Base-by-base conservation (phyloP, 2,888 invertebrate genomes). In the Brachyptera putata region DNA sequence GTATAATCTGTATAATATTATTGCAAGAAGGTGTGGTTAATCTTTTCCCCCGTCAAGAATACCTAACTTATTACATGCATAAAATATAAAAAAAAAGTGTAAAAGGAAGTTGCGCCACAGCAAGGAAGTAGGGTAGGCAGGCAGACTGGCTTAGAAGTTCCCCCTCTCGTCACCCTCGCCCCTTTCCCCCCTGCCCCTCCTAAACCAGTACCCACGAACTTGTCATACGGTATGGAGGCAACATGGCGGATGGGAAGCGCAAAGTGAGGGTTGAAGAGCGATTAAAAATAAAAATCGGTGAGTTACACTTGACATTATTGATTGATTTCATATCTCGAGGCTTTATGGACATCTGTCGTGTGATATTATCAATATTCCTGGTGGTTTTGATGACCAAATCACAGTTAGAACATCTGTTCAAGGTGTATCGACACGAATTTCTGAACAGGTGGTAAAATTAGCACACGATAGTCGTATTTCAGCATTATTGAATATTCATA, bases 251-350 rank as follows among this genome's bases (percentile, higher is more conserved):
- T 84, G 87, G 86, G 81, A 86, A 85, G 84, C 87, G 87, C 84
- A 84, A 87, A 84, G 91, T 92, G 79, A 85, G 93, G 83, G 86
- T 90, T 77, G 91, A 91, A 80, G 93, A 93, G 84, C 87, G 91
- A 80, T 84, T 93, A 79, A 91, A 89, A 85, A 91, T 93, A 76
- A 93, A 92, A 86, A 91, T 93, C 77, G 92, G 92, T 92, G 83
- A 80, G 89, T 84, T 41, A n/a, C 13, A 16, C 22, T 11, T 4
- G 41, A 43, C 43, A 18, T 18, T 18, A 43, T 43, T 16, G 3
- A 21, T 2, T 16, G 11, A 18, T 21, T 16, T 16, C 21, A 16
- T 18, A 43, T 21, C 16, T 4, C 11, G 43, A n/a, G 43, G 11
- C 11, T 18, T 43, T 18, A 14, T 43, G 18, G 43, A n/a, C 18